Evolutionary conservation across 1,140 invertebrate genomes (phyloP).

Genomic region (Pachyrhynchus sulphureomaculatus): DNA sequence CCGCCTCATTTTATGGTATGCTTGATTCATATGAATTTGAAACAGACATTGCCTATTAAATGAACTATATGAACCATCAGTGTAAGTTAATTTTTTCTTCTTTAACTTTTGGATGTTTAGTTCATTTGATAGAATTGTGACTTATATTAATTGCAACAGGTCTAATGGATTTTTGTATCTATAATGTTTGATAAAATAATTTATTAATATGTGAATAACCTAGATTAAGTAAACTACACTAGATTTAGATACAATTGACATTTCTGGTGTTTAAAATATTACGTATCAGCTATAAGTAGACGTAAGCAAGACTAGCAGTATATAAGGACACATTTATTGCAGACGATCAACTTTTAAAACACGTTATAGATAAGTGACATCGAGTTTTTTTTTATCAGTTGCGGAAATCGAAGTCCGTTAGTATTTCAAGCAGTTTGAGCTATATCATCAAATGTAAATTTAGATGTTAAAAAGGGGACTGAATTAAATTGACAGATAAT

Average conservation of each 20-base stretch:
- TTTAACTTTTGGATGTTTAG: slow-evolving; percentile 21
- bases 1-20: no score
- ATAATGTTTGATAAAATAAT: slow-evolving; percentile 44
- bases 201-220: slow-evolving; percentile 47
- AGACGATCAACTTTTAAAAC: no score
- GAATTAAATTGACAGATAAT: no score
- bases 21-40: not conserved
- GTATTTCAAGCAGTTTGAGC: no score
- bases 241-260: slow-evolving; percentile 15
- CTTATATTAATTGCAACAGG: slow-evolving; percentile 38
- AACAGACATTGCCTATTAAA: slow-evolving; percentile 10
- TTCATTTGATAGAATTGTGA: slow-evolving; percentile 38
- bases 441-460: no score
- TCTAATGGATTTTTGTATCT: slow-evolving; percentile 43
- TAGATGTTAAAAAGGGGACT: no score
- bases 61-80: slow-evolving; percentile 6
- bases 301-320: no score
- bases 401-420: no score
- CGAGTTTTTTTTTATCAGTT: no score
- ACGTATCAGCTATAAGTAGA: no score
- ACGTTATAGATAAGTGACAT: no score
- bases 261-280: slow-evolving; percentile 19
- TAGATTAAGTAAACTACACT: slow-evolving; percentile 44
- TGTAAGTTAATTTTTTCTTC: not conserved
- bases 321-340: no score